Percentiles rank a stretch among this genome's conserved stretches.
Conservation (phyloP, 2,113 vertebrate species). For the Porphyrio hochstetteri region DNA sequence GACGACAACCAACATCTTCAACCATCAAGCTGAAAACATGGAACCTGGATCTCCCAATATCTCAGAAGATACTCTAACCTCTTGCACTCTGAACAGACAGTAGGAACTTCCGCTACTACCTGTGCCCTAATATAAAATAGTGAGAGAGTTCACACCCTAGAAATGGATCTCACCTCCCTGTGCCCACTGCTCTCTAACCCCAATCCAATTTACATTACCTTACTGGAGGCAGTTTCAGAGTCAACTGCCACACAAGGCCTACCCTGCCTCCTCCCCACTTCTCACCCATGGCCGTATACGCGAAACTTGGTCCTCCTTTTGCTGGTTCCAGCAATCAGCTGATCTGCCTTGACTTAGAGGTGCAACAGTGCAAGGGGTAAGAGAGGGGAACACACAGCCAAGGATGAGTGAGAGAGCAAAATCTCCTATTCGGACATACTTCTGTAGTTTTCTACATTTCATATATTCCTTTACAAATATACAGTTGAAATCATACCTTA, state of each 20-base stretch:
- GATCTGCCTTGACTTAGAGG: background rate
- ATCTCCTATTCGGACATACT: background rate
- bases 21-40: background rate
- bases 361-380: background rate
- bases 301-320: background rate
- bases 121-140: background rate
- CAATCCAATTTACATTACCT: background rate
- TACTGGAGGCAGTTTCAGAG: background rate
- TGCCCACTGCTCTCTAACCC: rapidly evolving
- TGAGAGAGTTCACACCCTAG: background rate
- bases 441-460: background rate
- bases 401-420: background rate
- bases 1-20: background rate
- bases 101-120: background rate
- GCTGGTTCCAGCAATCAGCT: background rate
- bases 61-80: background rate
- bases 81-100: background rate
- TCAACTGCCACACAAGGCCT: background rate
- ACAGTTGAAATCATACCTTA: background rate
- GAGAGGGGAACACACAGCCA: background rate
- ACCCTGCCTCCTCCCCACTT: background rate
- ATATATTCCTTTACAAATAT: background rate
- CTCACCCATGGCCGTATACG: background rate
- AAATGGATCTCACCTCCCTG: background rate
- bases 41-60: background rate